phyloP scores from a whole-genome alignment of 2,888 invertebrate species.

The Hirtodrosophila alboralis region DNA sequence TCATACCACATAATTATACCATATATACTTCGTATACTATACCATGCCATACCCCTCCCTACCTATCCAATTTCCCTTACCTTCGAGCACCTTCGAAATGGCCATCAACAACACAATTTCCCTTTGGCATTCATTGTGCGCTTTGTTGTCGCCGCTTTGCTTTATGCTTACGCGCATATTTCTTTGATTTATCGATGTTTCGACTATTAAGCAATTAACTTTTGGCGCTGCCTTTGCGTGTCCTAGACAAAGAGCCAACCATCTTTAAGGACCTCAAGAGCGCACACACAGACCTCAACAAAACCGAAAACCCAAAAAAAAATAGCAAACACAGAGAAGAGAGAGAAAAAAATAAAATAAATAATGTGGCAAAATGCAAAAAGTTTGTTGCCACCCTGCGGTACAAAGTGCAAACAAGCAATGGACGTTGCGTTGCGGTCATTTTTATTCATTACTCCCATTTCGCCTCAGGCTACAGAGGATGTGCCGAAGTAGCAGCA shows the following conservation, averaged over 20 bases:
- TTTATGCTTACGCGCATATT: slow-evolving; percentile 76
- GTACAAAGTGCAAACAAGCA: slow-evolving; percentile 61
- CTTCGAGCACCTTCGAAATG: background rate
- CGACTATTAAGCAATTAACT: slow-evolving; percentile 77
- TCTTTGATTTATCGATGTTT: slow-evolving; percentile 75
- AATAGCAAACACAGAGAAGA: background rate
- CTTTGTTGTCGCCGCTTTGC: slow-evolving; percentile 54
- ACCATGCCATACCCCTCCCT: background rate
- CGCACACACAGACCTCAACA: slow-evolving; percentile 21
- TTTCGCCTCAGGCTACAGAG: slow-evolving; percentile 12
- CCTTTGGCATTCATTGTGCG: slow-evolving; percentile 40
- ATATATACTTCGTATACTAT: too few relatives aligned
- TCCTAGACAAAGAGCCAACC: slow-evolving; percentile 17
- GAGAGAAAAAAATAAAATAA: slow-evolving; percentile 13
- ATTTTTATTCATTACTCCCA: slow-evolving; percentile 57
- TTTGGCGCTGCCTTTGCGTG: slow-evolving; percentile 27
- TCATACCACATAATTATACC: background rate
- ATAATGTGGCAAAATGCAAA: slow-evolving; percentile 55
- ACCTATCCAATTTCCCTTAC: too few relatives aligned
- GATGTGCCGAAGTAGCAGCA: slow-evolving; percentile 10
- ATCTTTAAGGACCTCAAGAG: slow-evolving; percentile 15
- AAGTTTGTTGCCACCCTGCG: slow-evolving; percentile 55
- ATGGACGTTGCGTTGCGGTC: slow-evolving; percentile 59
- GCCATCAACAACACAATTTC: slow-evolving; percentile 22
- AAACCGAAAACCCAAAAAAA: slow-evolving; percentile 2